Evolutionary conservation across 2,888 invertebrate genomes (phyloP).

Genomic region (Leptopilina myrica): DNA sequence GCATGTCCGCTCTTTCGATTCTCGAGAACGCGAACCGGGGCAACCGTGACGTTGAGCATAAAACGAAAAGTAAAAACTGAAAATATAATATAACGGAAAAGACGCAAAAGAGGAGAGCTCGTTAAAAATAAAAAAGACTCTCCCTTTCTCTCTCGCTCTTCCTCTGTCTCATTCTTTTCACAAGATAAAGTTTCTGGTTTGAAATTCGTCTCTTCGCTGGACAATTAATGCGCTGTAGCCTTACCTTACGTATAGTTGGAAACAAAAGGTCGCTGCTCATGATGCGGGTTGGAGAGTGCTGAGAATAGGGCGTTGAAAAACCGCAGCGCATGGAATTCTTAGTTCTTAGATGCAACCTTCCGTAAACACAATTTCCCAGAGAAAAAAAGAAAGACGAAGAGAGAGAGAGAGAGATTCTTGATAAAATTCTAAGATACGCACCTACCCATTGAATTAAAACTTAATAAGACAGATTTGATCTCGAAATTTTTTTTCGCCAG

Average conservation of each 20-base stretch:
- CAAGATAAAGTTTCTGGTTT: conserved; percentile 40
- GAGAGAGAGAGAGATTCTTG: conserved; percentile 39
- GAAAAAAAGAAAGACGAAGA: conserved; percentile 6
- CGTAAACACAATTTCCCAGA: conserved; percentile 55
- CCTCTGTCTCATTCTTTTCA: too few relatives aligned
- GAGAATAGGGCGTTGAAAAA: conserved; percentile 54
- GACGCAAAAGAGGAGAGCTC: conserved; percentile 44
- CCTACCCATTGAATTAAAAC: conserved; percentile 52
- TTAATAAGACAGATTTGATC: conserved; percentile 49
- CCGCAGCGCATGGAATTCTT: conserved; percentile 50
- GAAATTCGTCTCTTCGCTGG: conserved; percentile 31
- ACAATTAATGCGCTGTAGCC: conserved; percentile 34
- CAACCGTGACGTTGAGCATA: conserved; percentile 47
- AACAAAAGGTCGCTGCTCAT: conserved; percentile 21
- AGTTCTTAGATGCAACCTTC: conserved; percentile 54
- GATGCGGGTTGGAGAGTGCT: conserved; percentile 44
- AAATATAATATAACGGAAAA: conserved; percentile 39
- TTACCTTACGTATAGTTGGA: conserved; percentile 18
- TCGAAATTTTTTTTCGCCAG: too few relatives aligned
- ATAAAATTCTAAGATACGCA: conserved; percentile 52
- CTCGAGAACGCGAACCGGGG: conserved; percentile 17
- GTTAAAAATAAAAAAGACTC: conserved; percentile 38
- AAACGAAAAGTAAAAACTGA: conserved; percentile 47
- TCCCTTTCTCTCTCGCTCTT: neutral
- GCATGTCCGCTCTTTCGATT: conserved; percentile 54